A percentile compares a stretch with the other conserved stretches of the same genome.
phyloP scores from a whole-genome alignment of 2,888 invertebrate genomes.

The Melanchra persicariae region DNA sequence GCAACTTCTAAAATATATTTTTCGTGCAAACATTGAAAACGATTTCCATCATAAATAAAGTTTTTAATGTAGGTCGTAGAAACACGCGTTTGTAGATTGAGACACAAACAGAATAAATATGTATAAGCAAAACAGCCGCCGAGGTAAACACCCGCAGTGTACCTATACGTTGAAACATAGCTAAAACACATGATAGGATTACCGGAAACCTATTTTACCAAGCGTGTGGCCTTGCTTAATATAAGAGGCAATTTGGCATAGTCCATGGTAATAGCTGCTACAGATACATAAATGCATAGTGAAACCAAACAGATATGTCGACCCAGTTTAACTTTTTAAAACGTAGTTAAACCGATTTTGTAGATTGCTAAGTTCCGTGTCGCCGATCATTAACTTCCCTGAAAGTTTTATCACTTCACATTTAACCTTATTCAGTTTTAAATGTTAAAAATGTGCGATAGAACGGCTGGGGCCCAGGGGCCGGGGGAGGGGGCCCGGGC shows the following conservation, averaged over 20 bases:
- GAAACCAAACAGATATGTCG: slow-evolving; percentile 20
- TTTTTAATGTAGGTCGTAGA: slow-evolving; percentile 18
- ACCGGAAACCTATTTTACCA: slow-evolving; percentile 48
- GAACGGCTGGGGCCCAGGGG: slow-evolving; percentile 63
- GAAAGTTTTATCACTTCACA: slow-evolving; percentile 80
- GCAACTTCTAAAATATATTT: slow-evolving; percentile 14
- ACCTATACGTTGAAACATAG: slow-evolving; percentile 18
- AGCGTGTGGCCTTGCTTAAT: slow-evolving; percentile 38
- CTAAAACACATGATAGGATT: slow-evolving; percentile 40
- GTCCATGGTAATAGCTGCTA: slow-evolving; percentile 32
- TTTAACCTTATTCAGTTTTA: slow-evolving; percentile 72
- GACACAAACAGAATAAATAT: slow-evolving; percentile 29
- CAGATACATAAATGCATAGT: slow-evolving; percentile 16
- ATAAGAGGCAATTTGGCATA: slow-evolving; percentile 53
- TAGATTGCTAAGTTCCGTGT: slow-evolving; percentile 78
- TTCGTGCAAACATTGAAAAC: slow-evolving; percentile 13
- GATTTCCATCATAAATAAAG: slow-evolving; percentile 9
- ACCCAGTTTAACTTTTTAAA: slow-evolving; percentile 69
- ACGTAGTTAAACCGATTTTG: slow-evolving; percentile 67
- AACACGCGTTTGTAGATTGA: slow-evolving; percentile 13
- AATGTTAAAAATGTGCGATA: slow-evolving; percentile 74
- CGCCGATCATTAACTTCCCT: slow-evolving; percentile 74
- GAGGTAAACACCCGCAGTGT: slow-evolving; percentile 30
- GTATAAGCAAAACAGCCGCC: slow-evolving; percentile 13
- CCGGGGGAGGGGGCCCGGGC: slow-evolving; percentile 31